A percentile compares a stretch with the other conserved stretches of the same genome.
phyloP scores from a whole-genome alignment of 2,888 invertebrate species.

The Athetis lepigone region DNA sequence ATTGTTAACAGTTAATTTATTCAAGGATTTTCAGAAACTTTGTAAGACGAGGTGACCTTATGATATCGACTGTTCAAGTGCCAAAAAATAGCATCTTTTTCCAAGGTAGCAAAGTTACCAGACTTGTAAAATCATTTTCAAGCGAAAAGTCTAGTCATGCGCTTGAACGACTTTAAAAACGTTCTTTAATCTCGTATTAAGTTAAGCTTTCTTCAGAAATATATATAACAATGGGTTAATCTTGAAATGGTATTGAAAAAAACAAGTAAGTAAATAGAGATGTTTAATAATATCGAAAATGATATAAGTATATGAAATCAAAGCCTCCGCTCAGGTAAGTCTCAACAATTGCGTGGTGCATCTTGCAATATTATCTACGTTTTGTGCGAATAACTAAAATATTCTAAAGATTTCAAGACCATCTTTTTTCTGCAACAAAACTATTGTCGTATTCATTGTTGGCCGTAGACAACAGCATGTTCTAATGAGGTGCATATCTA shows the following conservation, averaged over 20 bases:
- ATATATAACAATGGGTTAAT: constrained; percentile 22
- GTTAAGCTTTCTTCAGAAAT: constrained; percentile 5
- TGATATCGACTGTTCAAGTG: neutral
- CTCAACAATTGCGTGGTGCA: constrained; percentile 44
- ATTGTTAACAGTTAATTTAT: no score
- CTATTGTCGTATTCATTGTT: constrained; percentile 19
- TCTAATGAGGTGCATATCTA: constrained; percentile 19
- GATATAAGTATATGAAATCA: neutral
- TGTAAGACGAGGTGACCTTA: neutral
- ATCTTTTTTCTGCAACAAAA: constrained; percentile 21
- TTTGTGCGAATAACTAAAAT: constrained; percentile 34
- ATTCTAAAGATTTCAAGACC: constrained; percentile 37
- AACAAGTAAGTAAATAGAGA: constrained; percentile 17
- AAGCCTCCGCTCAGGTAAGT: constrained; percentile 23
- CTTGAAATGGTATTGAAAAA: constrained; percentile 6
- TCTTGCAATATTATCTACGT: constrained; percentile 30
- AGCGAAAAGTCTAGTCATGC: neutral
- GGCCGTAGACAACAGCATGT: neutral
- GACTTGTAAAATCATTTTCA: neutral
- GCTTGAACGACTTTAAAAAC: constrained; percentile 5
- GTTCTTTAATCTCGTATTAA: neutral
- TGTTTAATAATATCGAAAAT: constrained; percentile 7
- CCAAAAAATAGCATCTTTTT: neutral
- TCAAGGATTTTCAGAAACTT: neutral
- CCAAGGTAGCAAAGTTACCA: neutral